Evolutionary conservation across 2,888 invertebrate species (phyloP).

Genomic region (Lasius platythorax): DNA sequence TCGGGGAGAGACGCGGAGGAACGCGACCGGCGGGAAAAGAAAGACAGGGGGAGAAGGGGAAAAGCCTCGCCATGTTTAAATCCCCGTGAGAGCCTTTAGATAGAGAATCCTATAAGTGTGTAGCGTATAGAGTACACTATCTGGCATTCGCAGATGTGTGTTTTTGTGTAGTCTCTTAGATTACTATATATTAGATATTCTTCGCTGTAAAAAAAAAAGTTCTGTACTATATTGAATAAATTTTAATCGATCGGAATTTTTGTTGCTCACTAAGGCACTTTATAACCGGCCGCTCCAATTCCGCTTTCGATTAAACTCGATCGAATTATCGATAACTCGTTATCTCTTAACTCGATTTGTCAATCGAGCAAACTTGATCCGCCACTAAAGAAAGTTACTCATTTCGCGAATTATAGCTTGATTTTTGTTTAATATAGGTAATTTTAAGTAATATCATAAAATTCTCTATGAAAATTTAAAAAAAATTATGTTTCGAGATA

Average conservation of each 20-base stretch:
- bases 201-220: conserved; percentile 48
- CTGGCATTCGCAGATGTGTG: conserved; percentile 67
- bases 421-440: neutral
- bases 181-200: conserved; percentile 60
- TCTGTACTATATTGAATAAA: conserved; percentile 56
- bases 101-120: conserved; percentile 72
- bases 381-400: neutral
- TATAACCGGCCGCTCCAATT: conserved; percentile 10
- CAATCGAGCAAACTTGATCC: conserved; percentile 3
- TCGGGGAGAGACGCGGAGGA: conserved; percentile 16
- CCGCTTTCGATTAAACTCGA: conserved; percentile 15
- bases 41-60: conserved; percentile 44
- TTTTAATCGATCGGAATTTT: conserved; percentile 37
- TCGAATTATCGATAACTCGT: conserved; percentile 9
- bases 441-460: neutral
- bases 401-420: neutral
- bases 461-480: neutral
- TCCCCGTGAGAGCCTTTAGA: conserved; percentile 73
- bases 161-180: conserved; percentile 63
- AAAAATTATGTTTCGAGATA: neutral
- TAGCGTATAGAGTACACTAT: conserved; percentile 71
- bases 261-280: conserved; percentile 24
- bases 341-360: neutral
- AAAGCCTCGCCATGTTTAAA: conserved; percentile 65
- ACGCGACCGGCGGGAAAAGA: conserved; percentile 36